These are phyloP conservation scores for Centroberyx gerrardi DNA, from an alignment of 2,797 vertebrate species.

Conservation along the genomic window DNA sequence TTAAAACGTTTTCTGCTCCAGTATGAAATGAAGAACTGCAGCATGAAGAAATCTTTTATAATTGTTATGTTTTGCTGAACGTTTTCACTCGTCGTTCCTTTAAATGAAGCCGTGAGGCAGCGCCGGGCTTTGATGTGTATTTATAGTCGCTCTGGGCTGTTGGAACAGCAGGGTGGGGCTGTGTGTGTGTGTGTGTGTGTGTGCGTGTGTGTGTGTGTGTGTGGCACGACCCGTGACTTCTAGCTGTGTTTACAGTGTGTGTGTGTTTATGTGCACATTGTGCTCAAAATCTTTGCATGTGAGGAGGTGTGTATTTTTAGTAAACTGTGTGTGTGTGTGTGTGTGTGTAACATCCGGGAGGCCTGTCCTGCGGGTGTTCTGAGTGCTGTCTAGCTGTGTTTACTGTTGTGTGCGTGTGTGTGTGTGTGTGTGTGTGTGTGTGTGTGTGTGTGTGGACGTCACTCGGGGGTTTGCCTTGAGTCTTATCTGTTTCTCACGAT, in stretches of 20 bases:
- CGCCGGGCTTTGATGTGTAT: conserved; percentile 47
- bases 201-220: not conserved
- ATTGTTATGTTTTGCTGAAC: too few species aligned
- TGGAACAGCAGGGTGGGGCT: conserved; percentile 60
- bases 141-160: conserved; percentile 47
- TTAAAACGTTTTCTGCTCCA: too few species aligned
- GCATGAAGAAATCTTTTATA: too few species aligned
- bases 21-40: not conserved
- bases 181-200: conserved; percentile 8
- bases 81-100: conserved; percentile 4
- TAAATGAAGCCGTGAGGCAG: not conserved
- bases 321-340: not conserved
- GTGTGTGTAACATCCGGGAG: too few species aligned
- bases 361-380: too few species aligned
- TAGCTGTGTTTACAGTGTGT: conserved; percentile 1
- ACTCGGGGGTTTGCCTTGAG: not conserved
- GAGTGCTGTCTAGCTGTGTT: not conserved
- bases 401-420: not conserved
- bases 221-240: not conserved
- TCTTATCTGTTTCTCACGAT: not conserved
- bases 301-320: conserved; percentile 23
- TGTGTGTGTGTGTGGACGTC: conserved; percentile 4
- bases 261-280: not conserved
- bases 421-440: conserved; percentile 7
- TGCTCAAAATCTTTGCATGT: conserved; percentile 11